Evolutionary conservation across 23 tunicate species (phyloP), one percentile per base, ranked within the genome.

Genomic region (Ascidia mentula): DNA sequence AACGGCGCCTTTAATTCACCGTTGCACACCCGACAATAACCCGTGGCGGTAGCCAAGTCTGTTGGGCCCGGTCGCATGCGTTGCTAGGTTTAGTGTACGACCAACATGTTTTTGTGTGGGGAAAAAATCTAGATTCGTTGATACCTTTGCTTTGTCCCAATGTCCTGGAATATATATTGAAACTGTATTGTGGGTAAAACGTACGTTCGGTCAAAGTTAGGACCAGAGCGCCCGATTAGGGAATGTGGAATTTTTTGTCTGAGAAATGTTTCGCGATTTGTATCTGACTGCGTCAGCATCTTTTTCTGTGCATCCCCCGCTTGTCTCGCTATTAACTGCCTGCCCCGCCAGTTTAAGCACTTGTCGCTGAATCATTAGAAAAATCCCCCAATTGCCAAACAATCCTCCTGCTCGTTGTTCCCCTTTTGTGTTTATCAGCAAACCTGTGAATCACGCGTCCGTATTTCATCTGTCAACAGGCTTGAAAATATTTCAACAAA

Each of bases 181-280:
- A 20, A 53, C 65, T 53, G 13, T 53, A 15, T 15, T 42, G 53
- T 9, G 15, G 53, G 53, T 42, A 42, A 42, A 42, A 53, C 24
- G 12, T 26, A 20, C 65, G 7, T 28, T 9, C 24, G 65, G 65
- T 26, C 28, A 28, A 26, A 53, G 65, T 20, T 20, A 53, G 13
- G 4, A 53, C 65, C 65, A 3, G 65, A 9, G 28, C 65, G 13
- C 65, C n/a, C n/a, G n/a, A n/a, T n/a, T n/a, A n/a, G n/a, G n/a
- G n/a, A 53, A 53, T 42, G 53, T 42, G 53, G 53, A 42, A 53
- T 26, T 53, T 53, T 6, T 53, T 53, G 4, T 9, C 2, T 5
- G 65, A 26, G 65, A 28, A 53, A 53, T 53, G 65, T 53, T 28
- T 28, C 65, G 65, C 65, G 65, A 53, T 53, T 53, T 53, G 65